phyloP scores from a whole-genome alignment of 2,888 invertebrate species.

The Rosalia funebris region DNA sequence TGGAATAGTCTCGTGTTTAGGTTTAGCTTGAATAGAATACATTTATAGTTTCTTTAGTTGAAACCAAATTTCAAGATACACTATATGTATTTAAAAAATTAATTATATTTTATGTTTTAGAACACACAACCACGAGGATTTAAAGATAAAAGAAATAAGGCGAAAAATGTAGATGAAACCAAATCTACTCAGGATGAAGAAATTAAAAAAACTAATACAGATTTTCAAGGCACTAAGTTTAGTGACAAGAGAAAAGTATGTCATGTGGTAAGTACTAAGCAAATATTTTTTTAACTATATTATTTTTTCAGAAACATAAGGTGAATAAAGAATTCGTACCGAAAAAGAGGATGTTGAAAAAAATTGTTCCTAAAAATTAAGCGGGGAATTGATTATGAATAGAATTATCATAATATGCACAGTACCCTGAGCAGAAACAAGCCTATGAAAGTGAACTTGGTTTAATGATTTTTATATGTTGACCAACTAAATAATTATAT shows the following conservation, averaged over 20 bases:
- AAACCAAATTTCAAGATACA: too few species aligned
- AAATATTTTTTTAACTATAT: not conserved
- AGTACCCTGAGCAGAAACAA: not conserved
- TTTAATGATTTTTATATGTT: not conserved
- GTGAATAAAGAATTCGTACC: constrained; percentile 47
- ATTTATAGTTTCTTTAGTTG: too few species aligned
- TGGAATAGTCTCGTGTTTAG: too few species aligned
- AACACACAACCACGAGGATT: constrained; percentile 38
- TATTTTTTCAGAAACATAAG: constrained; percentile 50
- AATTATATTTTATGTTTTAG: constrained; percentile 35
- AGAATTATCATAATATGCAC: too few species aligned
- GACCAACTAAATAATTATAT: not conserved
- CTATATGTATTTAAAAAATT: too few species aligned
- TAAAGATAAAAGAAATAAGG: constrained; percentile 22
- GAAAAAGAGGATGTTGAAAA: constrained; percentile 52
- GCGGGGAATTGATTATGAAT: too few species aligned
- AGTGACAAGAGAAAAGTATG: constrained; percentile 46
- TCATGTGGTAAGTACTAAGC: too few species aligned
- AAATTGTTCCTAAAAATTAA: constrained; percentile 44
- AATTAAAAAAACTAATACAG: constrained; percentile 10
- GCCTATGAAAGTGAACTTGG: not conserved
- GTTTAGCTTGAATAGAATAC: too few species aligned
- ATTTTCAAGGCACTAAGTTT: constrained; percentile 44
- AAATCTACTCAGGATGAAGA: not conserved
- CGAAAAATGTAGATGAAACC: constrained; percentile 11